Base-by-base conservation (phyloP, 1,140 invertebrate species). In the Brachionus sp. region DNA sequence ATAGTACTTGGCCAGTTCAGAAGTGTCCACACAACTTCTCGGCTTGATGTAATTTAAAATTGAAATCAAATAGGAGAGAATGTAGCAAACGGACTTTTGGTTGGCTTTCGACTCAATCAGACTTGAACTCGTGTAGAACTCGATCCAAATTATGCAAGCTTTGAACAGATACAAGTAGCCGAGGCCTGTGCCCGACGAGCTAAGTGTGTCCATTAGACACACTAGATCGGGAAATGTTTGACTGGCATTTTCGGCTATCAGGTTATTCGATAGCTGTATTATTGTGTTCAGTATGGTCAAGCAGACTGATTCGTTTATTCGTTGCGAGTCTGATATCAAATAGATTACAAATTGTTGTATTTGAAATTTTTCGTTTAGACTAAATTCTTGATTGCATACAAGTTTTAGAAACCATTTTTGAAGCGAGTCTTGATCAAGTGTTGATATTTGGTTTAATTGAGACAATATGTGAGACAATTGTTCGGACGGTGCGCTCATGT, bases 21-120 rank as follows among this genome's bases (percentile, higher is more conserved):
- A 23, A 1, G 37, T 66, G 25, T 84, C 44, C 13, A 0, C 86
- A 53, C 85, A 84, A n/a, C 75, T 9, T 13, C 66, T 70, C 37
- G 84, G 85, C 83, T 89, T 89, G 4, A 89, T 84, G 1, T 92
- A 91, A 64, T 90, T 90, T 19, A 93, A 89, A 0, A 93, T 90
- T 83, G 93, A 92, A 0, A 92, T 91, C 9, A 94, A 89, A 85
- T 95, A 94, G 13, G 93, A 92, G 3, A 95, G 86, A 6, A 95
- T 90, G 84, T 93, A 93, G 85, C 94, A 94, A 0, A 92, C 91
- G 0, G 93, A 93, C 85, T 95, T 93, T 4, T 95, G 90, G 85
- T 91, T 92, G 91, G 39, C 91, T 88, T 50, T 66, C 0, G 37
- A 66, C 12, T 82, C 29, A 5, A 44, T 25, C 23, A 50, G 35